Percentiles rank a stretch among this genome's conserved stretches.
phyloP scores from a whole-genome alignment of 2,888 invertebrate genomes.

The Ectemnius cavifrons region DNA sequence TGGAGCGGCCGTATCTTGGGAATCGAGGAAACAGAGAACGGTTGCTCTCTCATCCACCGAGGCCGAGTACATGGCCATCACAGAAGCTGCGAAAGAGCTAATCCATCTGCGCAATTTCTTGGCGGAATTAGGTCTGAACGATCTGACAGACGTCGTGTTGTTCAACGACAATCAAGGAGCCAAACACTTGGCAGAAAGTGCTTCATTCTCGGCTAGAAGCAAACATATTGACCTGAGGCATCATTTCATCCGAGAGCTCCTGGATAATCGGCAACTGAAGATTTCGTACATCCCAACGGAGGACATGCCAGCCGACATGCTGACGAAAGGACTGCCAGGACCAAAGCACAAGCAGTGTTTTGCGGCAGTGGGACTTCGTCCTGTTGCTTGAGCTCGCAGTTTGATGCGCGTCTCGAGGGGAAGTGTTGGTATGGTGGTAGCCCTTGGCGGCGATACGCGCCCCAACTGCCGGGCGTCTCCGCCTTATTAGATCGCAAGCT shows the following conservation, averaged over 20 bases:
- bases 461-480: no score
- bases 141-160: not conserved
- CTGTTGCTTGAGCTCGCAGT: not conserved
- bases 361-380: not conserved
- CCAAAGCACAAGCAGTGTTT: not conserved
- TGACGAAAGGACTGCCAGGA: constrained; percentile 12
- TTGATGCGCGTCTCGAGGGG: not conserved
- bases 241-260: constrained; percentile 12
- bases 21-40: not conserved
- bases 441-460: no score
- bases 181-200: not conserved
- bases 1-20: not conserved
- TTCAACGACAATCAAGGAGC: not conserved
- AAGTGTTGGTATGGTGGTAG: no score
- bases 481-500: no score
- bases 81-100: not conserved
- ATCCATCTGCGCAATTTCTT: not conserved
- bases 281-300: not conserved
- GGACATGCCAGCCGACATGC: not conserved
- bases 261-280: not conserved
- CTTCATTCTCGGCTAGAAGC: not conserved
- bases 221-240: constrained; percentile 13
- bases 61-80: constrained; percentile 8
- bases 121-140: not conserved
- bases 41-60: not conserved